A percentile compares a stretch with the other conserved stretches of the same genome.
These are phyloP conservation scores for Lampris megalopsis DNA, from an alignment of 2,113 vertebrate species.

Conservation along the genomic window DNA sequence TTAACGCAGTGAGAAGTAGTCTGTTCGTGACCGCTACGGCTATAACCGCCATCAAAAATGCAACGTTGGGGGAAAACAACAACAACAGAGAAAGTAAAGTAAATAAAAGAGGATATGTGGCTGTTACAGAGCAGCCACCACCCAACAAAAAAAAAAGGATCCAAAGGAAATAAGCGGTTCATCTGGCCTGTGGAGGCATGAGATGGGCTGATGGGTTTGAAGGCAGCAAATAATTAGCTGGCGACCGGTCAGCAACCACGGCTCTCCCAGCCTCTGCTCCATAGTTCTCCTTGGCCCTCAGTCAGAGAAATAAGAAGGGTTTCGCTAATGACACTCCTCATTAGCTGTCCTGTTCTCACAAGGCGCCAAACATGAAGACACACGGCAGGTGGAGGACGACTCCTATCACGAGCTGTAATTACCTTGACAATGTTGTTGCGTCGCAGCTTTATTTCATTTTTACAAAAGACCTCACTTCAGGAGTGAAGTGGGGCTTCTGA, in stretches of 20 bases:
- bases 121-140: neutral
- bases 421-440: conserved; percentile 30
- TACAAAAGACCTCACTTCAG: conserved; percentile 9
- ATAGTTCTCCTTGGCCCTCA: conserved; percentile 43
- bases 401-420: conserved; percentile 45
- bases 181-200: conserved; percentile 5
- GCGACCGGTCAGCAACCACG: conserved; percentile 29
- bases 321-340: conserved; percentile 46
- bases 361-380: conserved; percentile 18
- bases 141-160: neutral
- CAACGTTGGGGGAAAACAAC: too few relatives aligned
- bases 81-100: neutral
- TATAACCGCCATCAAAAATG: neutral
- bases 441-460: conserved; percentile 17
- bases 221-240: conserved; percentile 35
- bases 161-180: conserved; percentile 23
- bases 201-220: neutral
- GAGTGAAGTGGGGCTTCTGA: neutral
- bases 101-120: neutral
- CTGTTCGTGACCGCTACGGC: neutral
- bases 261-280: conserved; percentile 42
- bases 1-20: neutral
- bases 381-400: conserved; percentile 31
- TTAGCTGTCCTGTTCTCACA: conserved; percentile 44
- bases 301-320: conserved; percentile 26